Evolutionary conservation across 1,140 invertebrate species (phyloP).

Genomic region (Coelopa frigida): DNA sequence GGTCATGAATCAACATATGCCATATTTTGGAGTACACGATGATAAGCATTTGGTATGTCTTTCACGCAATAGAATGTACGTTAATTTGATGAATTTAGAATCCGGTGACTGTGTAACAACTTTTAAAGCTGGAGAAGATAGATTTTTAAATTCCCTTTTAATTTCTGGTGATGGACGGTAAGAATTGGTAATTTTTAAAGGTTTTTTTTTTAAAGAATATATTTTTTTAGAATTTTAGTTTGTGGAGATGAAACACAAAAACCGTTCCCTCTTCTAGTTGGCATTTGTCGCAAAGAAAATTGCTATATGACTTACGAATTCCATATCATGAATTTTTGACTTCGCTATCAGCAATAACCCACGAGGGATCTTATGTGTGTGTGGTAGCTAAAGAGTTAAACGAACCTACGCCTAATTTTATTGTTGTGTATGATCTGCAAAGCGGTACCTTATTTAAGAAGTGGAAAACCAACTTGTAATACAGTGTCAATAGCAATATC

Average conservation of each 20-base stretch:
- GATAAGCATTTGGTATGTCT: constrained; percentile 69
- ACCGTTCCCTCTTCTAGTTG: constrained; percentile 83
- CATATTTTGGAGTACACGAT: constrained; percentile 77
- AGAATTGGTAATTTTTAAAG: constrained; percentile 7
- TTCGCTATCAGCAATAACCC: constrained; percentile 73
- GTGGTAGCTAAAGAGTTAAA: constrained; percentile 69
- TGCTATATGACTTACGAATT: constrained; percentile 79
- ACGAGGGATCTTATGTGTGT: constrained; percentile 67
- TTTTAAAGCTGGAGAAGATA: constrained; percentile 80
- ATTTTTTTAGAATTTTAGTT: constrained; percentile 59
- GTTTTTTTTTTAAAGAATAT: neutral
- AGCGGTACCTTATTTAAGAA: constrained; percentile 87
- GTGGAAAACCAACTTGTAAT: constrained; percentile 76
- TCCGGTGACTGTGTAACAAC: constrained; percentile 75
- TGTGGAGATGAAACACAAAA: constrained; percentile 89
- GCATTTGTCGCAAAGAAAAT: constrained; percentile 74
- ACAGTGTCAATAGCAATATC: constrained; percentile 75
- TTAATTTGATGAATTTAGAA: constrained; percentile 79
- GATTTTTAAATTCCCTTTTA: constrained; percentile 79
- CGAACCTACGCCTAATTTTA: constrained; percentile 76
- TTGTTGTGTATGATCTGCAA: constrained; percentile 85
- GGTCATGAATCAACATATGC: constrained; percentile 90
- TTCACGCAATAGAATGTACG: constrained; percentile 81
- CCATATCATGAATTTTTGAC: constrained; percentile 85
- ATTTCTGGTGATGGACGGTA: constrained; percentile 79